Base-by-base conservation (phyloP, 1,140 invertebrate genomes). In the Heliconius eleuchia region DNA sequence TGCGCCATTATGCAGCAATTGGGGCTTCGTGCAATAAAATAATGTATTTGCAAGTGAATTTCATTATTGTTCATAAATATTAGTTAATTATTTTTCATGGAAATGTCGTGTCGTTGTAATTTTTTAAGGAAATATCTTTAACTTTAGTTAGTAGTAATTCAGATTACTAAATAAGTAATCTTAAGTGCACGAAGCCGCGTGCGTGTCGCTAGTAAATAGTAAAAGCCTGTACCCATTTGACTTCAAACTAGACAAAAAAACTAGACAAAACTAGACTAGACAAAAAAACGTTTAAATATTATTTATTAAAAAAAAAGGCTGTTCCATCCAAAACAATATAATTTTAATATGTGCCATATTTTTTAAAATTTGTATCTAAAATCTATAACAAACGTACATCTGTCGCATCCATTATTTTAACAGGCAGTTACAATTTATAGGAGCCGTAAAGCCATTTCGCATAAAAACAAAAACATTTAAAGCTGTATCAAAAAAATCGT, bases 401-500 rank as follows among this genome's bases (percentile, higher is more conserved):
- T 77, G 66, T 55, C 50, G 18, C 39, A 34, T 70, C 70, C 66
- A 72, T 77, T 77, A 77, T 42, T 71, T 71, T 77, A 72, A 71
- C 46, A 70, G 46, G 18, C 30, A 19, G 71, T 39, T n/a, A 72
- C 37, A 72, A 72, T 72, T 72, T 72, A 72, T 72, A 42, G 46
- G 37, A 50, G n/a, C 72, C 42, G 70, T 77, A 77, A 77, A 77
- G 66, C 74, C 76, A 77, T 77, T 77, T 55, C 37, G 70, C 60
- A 77, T 71, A 77, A 77, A 77, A 77, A 77, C 75, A 76, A 71
- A 34, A 76, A 50, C 75, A 71, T 77, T 77, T 71, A 37, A 52
- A 77, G 19, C 74, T 60, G 55, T 73, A 83, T 78, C 79, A 70
- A 87, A 86, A 85, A 87, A 85, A 85, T 83, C 80, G 84, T 86